phyloP scores from a whole-genome alignment of 2,113 vertebrate species.

The Spea multiplicata region DNA sequence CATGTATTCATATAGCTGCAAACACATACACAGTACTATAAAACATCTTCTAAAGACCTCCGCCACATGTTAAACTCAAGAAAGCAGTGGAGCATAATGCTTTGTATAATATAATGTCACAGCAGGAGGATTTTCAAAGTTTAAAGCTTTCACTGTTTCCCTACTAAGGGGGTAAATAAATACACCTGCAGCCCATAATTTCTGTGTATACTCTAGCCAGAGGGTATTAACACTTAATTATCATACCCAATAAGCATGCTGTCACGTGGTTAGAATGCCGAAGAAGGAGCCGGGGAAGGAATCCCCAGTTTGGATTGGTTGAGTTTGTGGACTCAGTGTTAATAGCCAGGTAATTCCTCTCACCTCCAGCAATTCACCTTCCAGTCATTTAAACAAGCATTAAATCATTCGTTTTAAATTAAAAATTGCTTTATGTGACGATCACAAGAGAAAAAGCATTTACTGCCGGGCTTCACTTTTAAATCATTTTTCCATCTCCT shows the following conservation, averaged over 20 bases:
- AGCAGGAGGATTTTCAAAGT: conserved; percentile 5
- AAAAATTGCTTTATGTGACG: conserved; percentile 3
- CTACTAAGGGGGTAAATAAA: conserved; percentile 26
- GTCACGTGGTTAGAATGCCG: conserved; percentile 7
- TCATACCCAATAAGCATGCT: conserved; percentile 19
- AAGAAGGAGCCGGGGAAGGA: not conserved
- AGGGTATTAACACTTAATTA: conserved; percentile 40
- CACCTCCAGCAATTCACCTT: conserved; percentile 14
- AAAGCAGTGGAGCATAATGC: conserved; percentile 9
- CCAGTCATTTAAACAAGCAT: not conserved
- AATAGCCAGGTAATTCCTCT: conserved; percentile 34
- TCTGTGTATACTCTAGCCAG: conserved; percentile 18
- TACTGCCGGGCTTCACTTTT: conserved; percentile 7
- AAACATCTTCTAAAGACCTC: not conserved
- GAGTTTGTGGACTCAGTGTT: conserved; percentile 7
- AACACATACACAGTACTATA: not conserved
- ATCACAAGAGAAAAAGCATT: not conserved
- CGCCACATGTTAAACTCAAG: not conserved
- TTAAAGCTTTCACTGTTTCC: conserved; percentile 25
- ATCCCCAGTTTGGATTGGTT: conserved; percentile 16
- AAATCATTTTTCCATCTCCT: not conserved
- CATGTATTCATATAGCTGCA: too few species aligned
- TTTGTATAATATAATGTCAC: not conserved
- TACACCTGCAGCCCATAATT: conserved; percentile 37
- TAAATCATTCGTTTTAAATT: conserved; percentile 2